These are phyloP conservation scores for Stegodyphus dumicola DNA, from an alignment of 1,140 invertebrate species.

Conservation along the genomic window DNA sequence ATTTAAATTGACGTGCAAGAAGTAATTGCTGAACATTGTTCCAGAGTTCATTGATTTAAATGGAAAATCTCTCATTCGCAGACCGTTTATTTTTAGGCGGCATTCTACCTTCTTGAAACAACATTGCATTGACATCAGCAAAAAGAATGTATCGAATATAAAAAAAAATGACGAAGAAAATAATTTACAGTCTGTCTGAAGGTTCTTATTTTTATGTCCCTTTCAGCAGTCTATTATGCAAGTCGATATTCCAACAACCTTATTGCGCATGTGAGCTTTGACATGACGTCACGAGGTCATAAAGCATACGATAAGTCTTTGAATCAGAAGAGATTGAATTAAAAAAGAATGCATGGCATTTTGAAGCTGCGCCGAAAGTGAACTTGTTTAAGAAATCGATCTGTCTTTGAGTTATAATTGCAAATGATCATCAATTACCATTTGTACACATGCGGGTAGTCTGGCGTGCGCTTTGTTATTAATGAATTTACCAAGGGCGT, in stretches of 20 bases:
- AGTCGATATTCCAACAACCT: slow-evolving; percentile 6
- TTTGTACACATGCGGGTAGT: neutral
- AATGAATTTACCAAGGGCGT: slow-evolving; percentile 10
- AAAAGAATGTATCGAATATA: neutral
- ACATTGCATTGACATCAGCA: neutral
- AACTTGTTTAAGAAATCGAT: neutral
- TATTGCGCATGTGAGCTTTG: neutral
- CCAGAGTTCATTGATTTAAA: no score
- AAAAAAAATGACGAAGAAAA: neutral
- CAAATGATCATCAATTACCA: slow-evolving; percentile 7
- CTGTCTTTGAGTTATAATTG: neutral
- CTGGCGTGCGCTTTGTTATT: slow-evolving; percentile 1
- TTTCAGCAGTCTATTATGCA: slow-evolving; percentile 11
- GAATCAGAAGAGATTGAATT: neutral
- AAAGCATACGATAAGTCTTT: neutral
- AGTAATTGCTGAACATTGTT: no score
- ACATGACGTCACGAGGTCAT: neutral
- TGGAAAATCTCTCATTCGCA: no score
- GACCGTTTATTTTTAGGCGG: neutral
- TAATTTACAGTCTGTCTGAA: neutral
- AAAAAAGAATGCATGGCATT: no score
- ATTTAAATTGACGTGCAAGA: no score
- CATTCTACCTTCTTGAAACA: neutral
- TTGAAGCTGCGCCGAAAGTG: no score
- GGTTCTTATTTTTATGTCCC: neutral